Evolutionary conservation across 2,888 invertebrate genomes (phyloP).

Genomic region (Euproctis similis): DNA sequence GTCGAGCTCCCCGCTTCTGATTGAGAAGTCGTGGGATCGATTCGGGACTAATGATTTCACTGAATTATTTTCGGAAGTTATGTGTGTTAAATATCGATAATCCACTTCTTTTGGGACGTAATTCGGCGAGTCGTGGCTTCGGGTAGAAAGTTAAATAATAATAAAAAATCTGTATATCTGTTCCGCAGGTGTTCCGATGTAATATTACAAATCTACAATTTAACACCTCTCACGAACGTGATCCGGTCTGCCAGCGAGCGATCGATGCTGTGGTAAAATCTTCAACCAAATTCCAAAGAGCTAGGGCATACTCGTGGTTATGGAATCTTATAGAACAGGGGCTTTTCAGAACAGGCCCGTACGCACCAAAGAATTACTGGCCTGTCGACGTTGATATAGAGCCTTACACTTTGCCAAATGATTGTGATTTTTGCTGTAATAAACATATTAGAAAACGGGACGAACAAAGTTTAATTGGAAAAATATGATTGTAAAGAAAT

Average conservation of each 20-base stretch:
- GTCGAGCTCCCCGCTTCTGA: too few relatives aligned
- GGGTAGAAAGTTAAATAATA: too few relatives aligned
- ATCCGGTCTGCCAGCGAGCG: slow-evolving; percentile 46
- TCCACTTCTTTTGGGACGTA: too few relatives aligned
- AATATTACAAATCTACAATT: slow-evolving; percentile 50
- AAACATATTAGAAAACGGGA: slow-evolving; percentile 7
- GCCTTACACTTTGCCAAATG: slow-evolving; percentile 15
- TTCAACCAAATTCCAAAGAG: slow-evolving; percentile 33
- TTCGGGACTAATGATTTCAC: too few relatives aligned
- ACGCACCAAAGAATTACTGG: slow-evolving; percentile 41
- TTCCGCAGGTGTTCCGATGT: slow-evolving; percentile 29
- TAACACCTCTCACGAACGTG: slow-evolving; percentile 37
- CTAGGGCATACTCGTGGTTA: slow-evolving; percentile 44
- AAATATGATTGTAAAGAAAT: too few relatives aligned
- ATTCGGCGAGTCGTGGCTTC: too few relatives aligned
- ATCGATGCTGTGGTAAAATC: slow-evolving; percentile 42
- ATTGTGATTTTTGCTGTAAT: slow-evolving; percentile 33
- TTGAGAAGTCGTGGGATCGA: too few relatives aligned
- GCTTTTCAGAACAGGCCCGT: slow-evolving; percentile 33
- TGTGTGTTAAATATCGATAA: too few relatives aligned
- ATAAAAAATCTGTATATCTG: too few relatives aligned
- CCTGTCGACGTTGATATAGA: slow-evolving; percentile 22
- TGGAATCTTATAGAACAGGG: slow-evolving; percentile 38
- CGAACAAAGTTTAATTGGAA: too few relatives aligned
- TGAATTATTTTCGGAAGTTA: too few relatives aligned